Evolutionary conservation across 2,888 invertebrate species (phyloP).

Genomic region (Temnothorax unifasciatus): DNA sequence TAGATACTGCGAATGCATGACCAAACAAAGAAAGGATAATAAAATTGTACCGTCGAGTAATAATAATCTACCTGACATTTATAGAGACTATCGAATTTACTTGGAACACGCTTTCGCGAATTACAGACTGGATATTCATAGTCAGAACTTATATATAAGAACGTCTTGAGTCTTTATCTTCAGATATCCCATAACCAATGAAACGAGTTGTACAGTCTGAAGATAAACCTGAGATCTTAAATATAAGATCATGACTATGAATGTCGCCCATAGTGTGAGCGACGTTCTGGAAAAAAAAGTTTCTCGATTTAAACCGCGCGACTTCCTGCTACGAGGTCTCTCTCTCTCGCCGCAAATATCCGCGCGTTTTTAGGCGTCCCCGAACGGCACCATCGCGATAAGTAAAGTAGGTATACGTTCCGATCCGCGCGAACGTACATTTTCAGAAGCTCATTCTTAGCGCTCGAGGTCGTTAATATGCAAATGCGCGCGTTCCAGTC

Average conservation of each 20-base stretch:
- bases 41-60: not conserved
- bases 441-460: constrained; percentile 64
- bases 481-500: constrained; percentile 63
- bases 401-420: constrained; percentile 36
- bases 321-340: not conserved
- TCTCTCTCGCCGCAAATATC: not conserved
- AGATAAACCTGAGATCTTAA: too few species aligned
- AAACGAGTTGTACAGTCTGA: too few species aligned
- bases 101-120: not conserved
- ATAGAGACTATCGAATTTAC: not conserved
- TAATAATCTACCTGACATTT: not conserved
- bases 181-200: too few species aligned
- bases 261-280: not conserved
- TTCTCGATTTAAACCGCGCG: not conserved
- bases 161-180: too few species aligned
- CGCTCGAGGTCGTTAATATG: constrained; percentile 69
- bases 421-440: constrained; percentile 13
- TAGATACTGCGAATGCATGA: not conserved
- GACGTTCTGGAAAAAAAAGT: not conserved
- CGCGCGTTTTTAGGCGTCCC: constrained; percentile 1
- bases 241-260: too few species aligned
- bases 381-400: constrained; percentile 44
- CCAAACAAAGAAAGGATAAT: not conserved
- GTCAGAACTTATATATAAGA: too few species aligned
- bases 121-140: not conserved